These are phyloP conservation scores for Taenaris catops DNA, from an alignment of 2,888 invertebrate species.

Conservation along the genomic window DNA sequence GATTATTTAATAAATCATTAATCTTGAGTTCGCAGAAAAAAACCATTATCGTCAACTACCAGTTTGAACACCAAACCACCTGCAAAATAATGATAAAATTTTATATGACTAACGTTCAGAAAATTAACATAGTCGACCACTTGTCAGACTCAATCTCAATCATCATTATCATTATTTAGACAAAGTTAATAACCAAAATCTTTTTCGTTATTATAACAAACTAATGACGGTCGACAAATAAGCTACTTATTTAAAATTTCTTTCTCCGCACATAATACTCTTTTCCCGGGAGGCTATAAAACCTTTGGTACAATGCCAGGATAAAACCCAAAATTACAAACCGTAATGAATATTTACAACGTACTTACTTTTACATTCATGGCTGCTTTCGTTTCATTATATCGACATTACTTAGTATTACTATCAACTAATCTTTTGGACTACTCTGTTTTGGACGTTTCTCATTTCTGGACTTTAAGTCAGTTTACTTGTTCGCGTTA, in stretches of 20 bases:
- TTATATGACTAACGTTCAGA: too few species aligned
- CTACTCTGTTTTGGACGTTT: too few species aligned
- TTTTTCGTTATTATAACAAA: conserved; percentile 5
- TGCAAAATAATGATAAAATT: too few species aligned
- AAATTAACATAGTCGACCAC: too few species aligned
- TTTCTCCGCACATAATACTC: conserved; percentile 11
- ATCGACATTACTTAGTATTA: conserved; percentile 6
- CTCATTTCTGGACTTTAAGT: too few species aligned
- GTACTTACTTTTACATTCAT: conserved; percentile 17
- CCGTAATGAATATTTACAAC: conserved; percentile 21
- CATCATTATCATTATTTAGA: background rate
- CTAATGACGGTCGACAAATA: conserved; percentile 8
- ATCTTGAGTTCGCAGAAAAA: too few species aligned
- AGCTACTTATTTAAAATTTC: conserved; percentile 19
- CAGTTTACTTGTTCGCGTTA: too few species aligned
- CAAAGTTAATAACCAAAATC: conserved; percentile 6
- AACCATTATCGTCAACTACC: too few species aligned
- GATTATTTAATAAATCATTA: too few species aligned
- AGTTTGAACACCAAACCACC: too few species aligned
- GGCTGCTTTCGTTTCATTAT: conserved; percentile 14
- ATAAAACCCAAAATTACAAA: conserved; percentile 17
- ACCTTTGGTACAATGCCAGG: conserved; percentile 23
- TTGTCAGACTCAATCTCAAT: too few species aligned
- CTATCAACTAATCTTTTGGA: too few species aligned
- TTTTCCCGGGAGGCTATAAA: conserved; percentile 15